Conservation (phyloP, 1,140 invertebrate species). For the Potamilus streckersoni region DNA sequence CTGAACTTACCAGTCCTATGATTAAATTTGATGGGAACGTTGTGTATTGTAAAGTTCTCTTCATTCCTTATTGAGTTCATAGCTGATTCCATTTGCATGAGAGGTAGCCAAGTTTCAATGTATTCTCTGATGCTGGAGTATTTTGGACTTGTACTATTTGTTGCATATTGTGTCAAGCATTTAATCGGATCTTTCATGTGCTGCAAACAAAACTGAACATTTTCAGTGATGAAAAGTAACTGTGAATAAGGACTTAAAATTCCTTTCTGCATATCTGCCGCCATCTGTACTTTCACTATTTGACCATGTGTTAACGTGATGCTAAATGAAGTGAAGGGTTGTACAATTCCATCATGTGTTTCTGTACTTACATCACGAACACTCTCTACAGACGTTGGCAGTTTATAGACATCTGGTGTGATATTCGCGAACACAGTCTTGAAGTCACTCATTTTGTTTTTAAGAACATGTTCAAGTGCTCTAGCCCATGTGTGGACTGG, state of each 20-base stretch:
- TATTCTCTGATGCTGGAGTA: conserved; percentile 28
- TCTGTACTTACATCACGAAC: conserved; percentile 13
- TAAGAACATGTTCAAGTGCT: not conserved
- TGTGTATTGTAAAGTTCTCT: conserved; percentile 21
- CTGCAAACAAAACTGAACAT: conserved; percentile 32
- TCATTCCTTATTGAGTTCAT: conserved; percentile 12
- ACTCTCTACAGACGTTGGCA: too few relatives aligned
- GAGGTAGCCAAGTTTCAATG: conserved; percentile 29
- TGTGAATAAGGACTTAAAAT: conserved; percentile 27
- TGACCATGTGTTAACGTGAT: conserved; percentile 26
- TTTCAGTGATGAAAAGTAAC: conserved; percentile 28
- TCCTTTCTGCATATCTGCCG: conserved; percentile 21
- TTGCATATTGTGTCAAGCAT: conserved; percentile 17
- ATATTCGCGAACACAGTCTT: too few relatives aligned
- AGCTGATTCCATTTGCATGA: conserved; percentile 43
- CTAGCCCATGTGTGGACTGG: conserved; percentile 11
- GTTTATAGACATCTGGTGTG: too few relatives aligned
- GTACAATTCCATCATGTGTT: not conserved
- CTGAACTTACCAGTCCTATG: conserved; percentile 28
- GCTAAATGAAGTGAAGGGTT: conserved; percentile 21
- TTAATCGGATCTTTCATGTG: conserved; percentile 34
- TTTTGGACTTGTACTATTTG: conserved; percentile 8
- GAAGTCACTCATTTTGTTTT: conserved; percentile 10
- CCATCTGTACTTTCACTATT: conserved; percentile 29
- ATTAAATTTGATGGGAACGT: conserved; percentile 9